phyloP scores from a whole-genome alignment of 2,113 vertebrate species.

The Ahaetulla prasina region DNA sequence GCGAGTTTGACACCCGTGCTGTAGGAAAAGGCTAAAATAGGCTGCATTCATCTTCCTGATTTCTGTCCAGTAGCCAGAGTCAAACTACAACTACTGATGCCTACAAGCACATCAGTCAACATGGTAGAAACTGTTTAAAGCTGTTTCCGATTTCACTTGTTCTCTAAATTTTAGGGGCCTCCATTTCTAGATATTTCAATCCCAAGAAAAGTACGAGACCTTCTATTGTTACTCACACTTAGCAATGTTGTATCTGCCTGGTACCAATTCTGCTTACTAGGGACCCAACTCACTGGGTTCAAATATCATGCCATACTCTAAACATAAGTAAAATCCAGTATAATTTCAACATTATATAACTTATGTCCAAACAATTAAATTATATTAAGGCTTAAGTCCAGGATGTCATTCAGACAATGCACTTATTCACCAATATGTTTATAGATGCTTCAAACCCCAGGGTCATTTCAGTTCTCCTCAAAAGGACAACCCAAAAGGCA shows the following conservation, averaged over 20 bases:
- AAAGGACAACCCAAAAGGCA: background rate
- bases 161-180: background rate
- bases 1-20: too few relatives aligned
- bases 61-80: background rate
- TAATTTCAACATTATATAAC: background rate
- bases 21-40: background rate
- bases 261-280: background rate
- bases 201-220: background rate
- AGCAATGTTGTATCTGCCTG: background rate
- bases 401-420: background rate
- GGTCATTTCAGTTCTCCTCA: background rate
- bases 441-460: background rate
- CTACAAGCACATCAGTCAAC: background rate
- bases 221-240: background rate
- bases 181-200: background rate
- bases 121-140: background rate
- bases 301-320: background rate
- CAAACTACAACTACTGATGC: background rate
- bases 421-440: background rate
- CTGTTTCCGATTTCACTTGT: background rate
- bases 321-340: background rate
- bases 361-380: background rate
- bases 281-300: background rate
- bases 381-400: background rate
- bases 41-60: background rate